A percentile compares a stretch with the other conserved stretches of the same genome.
Evolutionary conservation across 2,888 invertebrate species (phyloP).

Genomic region (Phyllotreta cruciferae): DNA sequence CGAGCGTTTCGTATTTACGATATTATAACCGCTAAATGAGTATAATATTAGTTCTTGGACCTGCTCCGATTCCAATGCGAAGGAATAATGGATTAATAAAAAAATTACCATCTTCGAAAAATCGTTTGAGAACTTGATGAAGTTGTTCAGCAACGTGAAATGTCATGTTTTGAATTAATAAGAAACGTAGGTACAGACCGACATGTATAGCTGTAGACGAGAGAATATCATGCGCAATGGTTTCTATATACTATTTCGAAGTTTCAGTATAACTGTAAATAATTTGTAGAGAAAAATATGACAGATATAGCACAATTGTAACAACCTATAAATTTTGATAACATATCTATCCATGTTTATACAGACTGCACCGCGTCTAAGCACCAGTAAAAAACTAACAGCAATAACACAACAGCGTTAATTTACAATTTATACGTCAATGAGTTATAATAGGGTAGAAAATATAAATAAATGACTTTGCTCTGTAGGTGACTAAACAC

Average conservation of each 20-base stretch:
- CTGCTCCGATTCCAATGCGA: slow-evolving; percentile 16
- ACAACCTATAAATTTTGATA: neutral
- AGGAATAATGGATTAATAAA: slow-evolving; percentile 21
- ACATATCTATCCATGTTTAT: neutral
- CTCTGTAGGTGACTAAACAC: slow-evolving; percentile 32
- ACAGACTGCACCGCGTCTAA: neutral
- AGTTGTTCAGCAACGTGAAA: too few species aligned
- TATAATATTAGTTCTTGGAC: slow-evolving; percentile 24
- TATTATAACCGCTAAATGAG: slow-evolving; percentile 25
- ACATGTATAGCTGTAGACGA: too few species aligned
- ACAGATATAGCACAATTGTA: too few species aligned
- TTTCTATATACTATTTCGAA: too few species aligned
- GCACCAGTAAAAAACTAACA: slow-evolving; percentile 21
- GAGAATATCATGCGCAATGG: too few species aligned
- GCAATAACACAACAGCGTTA: slow-evolving; percentile 17
- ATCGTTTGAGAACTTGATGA: too few species aligned
- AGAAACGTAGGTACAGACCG: too few species aligned
- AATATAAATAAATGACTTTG: slow-evolving; percentile 32
- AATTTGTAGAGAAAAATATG: too few species aligned
- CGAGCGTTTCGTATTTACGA: slow-evolving; percentile 25
- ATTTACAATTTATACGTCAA: slow-evolving; percentile 31
- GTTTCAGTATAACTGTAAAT: too few species aligned
- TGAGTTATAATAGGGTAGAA: slow-evolving; percentile 32
- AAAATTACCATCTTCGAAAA: too few species aligned
- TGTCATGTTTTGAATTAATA: too few species aligned